Conservation (phyloP, 2,797 vertebrate genomes). For the Buceros bicornis region DNA sequence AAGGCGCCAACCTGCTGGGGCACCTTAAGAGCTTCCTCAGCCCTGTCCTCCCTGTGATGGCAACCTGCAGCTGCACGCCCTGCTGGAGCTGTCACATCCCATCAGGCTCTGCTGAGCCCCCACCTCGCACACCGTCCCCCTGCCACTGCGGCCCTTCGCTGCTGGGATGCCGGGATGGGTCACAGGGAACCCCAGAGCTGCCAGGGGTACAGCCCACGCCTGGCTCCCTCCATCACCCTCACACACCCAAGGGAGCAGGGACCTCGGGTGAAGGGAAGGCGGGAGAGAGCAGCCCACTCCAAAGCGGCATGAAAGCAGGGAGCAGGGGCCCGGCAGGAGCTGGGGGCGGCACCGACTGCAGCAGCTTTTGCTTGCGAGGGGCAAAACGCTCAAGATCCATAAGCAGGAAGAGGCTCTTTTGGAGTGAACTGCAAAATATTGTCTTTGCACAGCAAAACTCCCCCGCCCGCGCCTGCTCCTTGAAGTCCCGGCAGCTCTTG, state of each 20-base stretch:
- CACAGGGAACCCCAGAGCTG: not conserved
- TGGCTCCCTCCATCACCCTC: not conserved
- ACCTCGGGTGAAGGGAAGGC: not conserved
- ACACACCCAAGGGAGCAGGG: rapidly evolving
- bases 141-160: rapidly evolving
- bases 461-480: not conserved
- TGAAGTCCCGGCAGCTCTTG: not conserved
- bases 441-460: not conserved
- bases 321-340: not conserved
- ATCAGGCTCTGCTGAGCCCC: not conserved
- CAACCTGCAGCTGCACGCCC: not conserved
- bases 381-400: not conserved
- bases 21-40: not conserved
- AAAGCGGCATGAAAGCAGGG: not conserved
- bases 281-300: not conserved
- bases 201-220: not conserved
- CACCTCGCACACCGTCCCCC: rapidly evolving
- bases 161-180: not conserved
- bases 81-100: conserved; percentile 13
- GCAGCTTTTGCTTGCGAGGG: not conserved
- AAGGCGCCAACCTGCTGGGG: not conserved
- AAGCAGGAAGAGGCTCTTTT: conserved; percentile 36
- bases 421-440: conserved; percentile 30
- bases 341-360: rapidly evolving
- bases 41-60: rapidly evolving